A percentile compares a stretch with the other conserved stretches of the same genome.
These are phyloP conservation scores for Epistrophe eligans DNA, from an alignment of 2,888 invertebrate species.

Conservation along the genomic window DNA sequence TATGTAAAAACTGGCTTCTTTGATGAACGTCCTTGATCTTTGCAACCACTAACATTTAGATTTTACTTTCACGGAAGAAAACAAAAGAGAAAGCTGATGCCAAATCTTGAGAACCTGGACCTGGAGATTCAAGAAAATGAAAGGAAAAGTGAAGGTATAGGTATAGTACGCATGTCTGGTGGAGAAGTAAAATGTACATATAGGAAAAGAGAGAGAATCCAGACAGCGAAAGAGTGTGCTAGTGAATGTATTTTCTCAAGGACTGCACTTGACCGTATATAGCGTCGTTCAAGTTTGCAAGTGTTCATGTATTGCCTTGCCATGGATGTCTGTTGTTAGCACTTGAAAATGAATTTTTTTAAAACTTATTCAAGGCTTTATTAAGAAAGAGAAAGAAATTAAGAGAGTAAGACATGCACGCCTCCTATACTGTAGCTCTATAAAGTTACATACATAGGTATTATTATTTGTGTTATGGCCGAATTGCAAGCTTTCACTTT, in stretches of 20 bases:
- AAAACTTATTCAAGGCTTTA: neutral
- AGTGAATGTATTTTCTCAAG: constrained; percentile 59
- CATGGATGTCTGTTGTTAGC: neutral
- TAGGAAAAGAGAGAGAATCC: constrained; percentile 48
- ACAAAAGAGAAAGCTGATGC: constrained; percentile 62
- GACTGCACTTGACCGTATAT: constrained; percentile 70
- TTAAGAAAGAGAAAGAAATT: constrained; percentile 53
- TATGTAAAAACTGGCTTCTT: constrained; percentile 74
- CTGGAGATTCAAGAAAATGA: constrained; percentile 33
- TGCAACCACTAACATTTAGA: constrained; percentile 79
- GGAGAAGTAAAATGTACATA: neutral
- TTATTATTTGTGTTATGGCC: constrained; percentile 25
- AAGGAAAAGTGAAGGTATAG: constrained; percentile 47
- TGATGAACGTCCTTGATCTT: constrained; percentile 84
- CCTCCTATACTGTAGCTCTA: constrained; percentile 13
- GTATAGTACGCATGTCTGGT: constrained; percentile 63
- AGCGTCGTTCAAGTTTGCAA: constrained; percentile 41
- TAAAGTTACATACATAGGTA: constrained; percentile 1
- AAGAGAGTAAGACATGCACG: constrained; percentile 63
- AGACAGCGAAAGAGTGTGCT: constrained; percentile 1
- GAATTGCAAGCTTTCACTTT: constrained; percentile 78
- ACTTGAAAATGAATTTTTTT: neutral
- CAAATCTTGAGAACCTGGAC: constrained; percentile 52
- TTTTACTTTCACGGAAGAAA: constrained; percentile 72
- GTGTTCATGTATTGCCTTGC: constrained; percentile 13